phyloP scores from a whole-genome alignment of 2,113 vertebrate genomes.

The Cyprinodon variegatus region DNA sequence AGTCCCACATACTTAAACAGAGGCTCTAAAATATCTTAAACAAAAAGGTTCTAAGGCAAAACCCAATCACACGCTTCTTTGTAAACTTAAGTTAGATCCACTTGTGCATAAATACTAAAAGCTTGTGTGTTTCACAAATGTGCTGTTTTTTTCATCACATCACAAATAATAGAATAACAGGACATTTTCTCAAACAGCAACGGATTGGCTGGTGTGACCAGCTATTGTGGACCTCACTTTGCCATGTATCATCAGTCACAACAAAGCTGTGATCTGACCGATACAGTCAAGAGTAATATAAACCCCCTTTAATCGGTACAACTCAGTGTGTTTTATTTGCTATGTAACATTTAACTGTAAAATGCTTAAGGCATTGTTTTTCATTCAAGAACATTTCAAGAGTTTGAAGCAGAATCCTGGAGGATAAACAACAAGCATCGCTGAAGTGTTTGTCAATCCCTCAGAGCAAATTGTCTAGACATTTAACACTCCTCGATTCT shows the following conservation, averaged over 20 bases:
- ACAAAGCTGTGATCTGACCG: not conserved
- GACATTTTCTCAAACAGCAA: not conserved
- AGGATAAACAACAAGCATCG: not conserved
- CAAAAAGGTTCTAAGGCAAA: not conserved
- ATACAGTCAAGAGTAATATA: not conserved
- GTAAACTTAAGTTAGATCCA: not conserved
- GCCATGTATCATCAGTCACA: not conserved
- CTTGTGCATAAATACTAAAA: not conserved
- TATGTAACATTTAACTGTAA: not conserved
- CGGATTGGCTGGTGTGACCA: not conserved
- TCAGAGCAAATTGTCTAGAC: not conserved
- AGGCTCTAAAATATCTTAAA: not conserved
- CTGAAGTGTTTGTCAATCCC: not conserved
- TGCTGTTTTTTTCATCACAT: not conserved
- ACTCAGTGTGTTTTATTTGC: not conserved
- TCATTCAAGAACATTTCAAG: not conserved
- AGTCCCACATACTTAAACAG: not conserved
- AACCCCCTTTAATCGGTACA: not conserved
- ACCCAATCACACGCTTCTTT: slow-evolving; percentile 1
- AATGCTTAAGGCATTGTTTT: not conserved
- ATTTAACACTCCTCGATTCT: not conserved
- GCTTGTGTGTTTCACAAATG: not conserved
- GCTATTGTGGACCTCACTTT: not conserved
- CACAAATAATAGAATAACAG: not conserved
- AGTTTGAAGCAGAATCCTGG: not conserved